These are phyloP conservation scores for Dorcus hopei DNA, from an alignment of 2,888 invertebrate species.

Conservation along the genomic window DNA sequence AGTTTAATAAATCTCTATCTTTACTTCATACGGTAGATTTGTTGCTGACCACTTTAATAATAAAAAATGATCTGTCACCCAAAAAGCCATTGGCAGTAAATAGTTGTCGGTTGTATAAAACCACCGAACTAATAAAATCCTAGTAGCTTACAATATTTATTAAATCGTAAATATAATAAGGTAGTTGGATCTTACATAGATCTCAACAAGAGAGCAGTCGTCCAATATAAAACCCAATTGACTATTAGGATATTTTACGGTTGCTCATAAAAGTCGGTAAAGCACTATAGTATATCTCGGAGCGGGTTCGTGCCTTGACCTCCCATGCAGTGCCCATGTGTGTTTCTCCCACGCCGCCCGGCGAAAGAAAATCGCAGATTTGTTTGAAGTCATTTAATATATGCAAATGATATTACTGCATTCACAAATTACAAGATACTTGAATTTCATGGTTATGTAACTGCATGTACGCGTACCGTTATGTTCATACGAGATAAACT, in stretches of 20 bases:
- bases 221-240: too few species aligned
- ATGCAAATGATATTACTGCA: slow-evolving; percentile 18
- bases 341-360: slow-evolving; percentile 34
- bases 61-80: too few species aligned
- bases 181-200: too few species aligned
- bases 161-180: too few species aligned
- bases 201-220: too few species aligned
- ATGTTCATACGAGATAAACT: slow-evolving; percentile 20
- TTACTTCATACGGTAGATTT: too few species aligned
- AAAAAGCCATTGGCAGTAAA: too few species aligned
- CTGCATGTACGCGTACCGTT: slow-evolving; percentile 39
- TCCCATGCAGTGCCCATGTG: slow-evolving; percentile 33
- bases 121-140: too few species aligned
- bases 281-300: not conserved
- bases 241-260: not conserved
- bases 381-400: not conserved
- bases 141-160: too few species aligned
- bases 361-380: not conserved
- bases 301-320: slow-evolving; percentile 37
- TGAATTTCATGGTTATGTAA: slow-evolving; percentile 42
- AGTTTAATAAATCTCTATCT: too few species aligned
- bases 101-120: too few species aligned
- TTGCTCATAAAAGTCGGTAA: not conserved
- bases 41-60: too few species aligned
- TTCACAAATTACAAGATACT: slow-evolving; percentile 34